Evolutionary conservation across 2,888 invertebrate species (phyloP).

Genomic region (Piscicola geometra): DNA sequence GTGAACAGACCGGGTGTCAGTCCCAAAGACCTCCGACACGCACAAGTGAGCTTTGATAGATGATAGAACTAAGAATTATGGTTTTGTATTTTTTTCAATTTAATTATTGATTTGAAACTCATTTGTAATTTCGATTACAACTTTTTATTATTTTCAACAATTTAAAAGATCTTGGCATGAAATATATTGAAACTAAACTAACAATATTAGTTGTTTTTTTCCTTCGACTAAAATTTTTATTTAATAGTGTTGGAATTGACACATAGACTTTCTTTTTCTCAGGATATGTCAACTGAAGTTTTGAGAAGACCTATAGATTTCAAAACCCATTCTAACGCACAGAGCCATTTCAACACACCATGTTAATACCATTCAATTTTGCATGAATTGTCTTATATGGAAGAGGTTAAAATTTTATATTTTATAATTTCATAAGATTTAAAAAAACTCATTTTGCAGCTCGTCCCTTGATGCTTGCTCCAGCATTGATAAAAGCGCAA

Average conservation of each 20-base stretch:
- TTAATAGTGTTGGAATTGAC: no score
- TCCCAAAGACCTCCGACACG: slow-evolving; percentile 68
- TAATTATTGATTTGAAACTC: not conserved
- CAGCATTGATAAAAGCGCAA: slow-evolving; percentile 21
- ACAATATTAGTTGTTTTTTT: no score
- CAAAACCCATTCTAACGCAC: slow-evolving; percentile 10
- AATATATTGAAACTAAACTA: no score
- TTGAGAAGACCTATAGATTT: slow-evolving; percentile 34
- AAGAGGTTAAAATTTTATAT: no score
- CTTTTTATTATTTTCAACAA: not conserved
- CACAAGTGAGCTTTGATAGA: slow-evolving; percentile 52
- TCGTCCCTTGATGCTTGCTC: slow-evolving; percentile 38
- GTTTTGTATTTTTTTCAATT: no score
- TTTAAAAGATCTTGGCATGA: no score
- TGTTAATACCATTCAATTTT: not conserved
- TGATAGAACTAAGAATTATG: no score
- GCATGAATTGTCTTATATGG: not conserved
- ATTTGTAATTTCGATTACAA: not conserved
- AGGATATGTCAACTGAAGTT: slow-evolving; percentile 33
- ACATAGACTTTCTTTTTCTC: no score
- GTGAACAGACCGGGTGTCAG: slow-evolving; percentile 63
- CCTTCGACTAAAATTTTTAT: no score
- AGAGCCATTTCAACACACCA: slow-evolving; percentile 33
- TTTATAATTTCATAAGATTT: no score
- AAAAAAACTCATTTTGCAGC: no score